Percentiles rank a stretch among this genome's conserved stretches.
Conservation (phyloP, 2,888 invertebrate genomes). For the Halocaridina rubra region DNA sequence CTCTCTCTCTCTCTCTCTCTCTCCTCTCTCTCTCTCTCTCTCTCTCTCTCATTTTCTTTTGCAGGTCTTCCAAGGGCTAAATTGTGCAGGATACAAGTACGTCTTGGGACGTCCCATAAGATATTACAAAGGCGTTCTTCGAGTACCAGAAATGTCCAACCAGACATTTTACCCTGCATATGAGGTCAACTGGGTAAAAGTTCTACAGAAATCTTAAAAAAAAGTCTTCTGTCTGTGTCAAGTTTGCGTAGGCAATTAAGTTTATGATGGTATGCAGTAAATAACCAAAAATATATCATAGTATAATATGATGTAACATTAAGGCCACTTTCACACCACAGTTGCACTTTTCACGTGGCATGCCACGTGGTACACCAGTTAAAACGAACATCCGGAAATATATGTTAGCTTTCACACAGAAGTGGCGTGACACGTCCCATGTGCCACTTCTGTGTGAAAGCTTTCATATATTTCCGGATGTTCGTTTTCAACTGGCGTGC, state of each 20-base stretch:
- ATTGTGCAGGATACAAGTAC: conserved; percentile 59
- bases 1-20: no score
- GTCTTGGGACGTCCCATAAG: conserved; percentile 54
- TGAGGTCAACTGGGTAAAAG: conserved; percentile 59
- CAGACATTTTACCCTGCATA: conserved; percentile 47
- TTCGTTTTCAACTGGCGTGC: no score
- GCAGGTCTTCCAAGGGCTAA: conserved; percentile 57
- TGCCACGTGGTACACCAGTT: no score
- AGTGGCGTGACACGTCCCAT: no score
- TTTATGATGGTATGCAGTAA: not conserved
- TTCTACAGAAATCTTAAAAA: not conserved
- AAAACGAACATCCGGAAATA: no score
- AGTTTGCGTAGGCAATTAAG: not conserved
- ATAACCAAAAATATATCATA: not conserved
- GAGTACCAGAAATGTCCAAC: conserved; percentile 54
- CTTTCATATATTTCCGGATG: no score
- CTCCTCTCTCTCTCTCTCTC: no score
- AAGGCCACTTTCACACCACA: no score
- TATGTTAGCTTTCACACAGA: no score
- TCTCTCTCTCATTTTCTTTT: not conserved
- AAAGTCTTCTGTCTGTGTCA: not conserved
- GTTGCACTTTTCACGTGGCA: no score
- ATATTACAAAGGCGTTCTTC: conserved; percentile 58
- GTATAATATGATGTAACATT: not conserved
- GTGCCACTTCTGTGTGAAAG: no score